These are phyloP conservation scores for Scaptodrosophila lebanonensis DNA, from an alignment of 1,140 invertebrate genomes.

Conservation along the genomic window DNA sequence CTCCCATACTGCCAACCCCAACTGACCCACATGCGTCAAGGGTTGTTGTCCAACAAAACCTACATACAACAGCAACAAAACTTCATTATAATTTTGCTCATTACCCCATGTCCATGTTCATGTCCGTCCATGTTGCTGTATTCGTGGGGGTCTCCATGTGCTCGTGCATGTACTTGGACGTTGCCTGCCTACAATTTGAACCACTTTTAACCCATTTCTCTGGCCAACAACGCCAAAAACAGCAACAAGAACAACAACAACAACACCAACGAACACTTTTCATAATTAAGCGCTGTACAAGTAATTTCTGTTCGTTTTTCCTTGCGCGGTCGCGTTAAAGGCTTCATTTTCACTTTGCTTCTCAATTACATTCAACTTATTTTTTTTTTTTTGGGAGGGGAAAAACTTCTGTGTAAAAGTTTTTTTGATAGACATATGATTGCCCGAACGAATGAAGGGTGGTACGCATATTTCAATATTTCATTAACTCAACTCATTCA, in stretches of 20 bases:
- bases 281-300: slow-evolving; percentile 70
- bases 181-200: too few species aligned
- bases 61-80: slow-evolving; percentile 25
- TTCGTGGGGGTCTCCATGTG: too few species aligned
- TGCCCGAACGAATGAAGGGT: slow-evolving; percentile 20
- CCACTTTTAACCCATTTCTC: slow-evolving; percentile 33
- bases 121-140: slow-evolving; percentile 37
- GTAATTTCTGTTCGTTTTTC: slow-evolving; percentile 58
- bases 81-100: slow-evolving; percentile 69
- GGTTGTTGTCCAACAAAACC: slow-evolving; percentile 31
- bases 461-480: slow-evolving; percentile 48
- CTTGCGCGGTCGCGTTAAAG: slow-evolving; percentile 15
- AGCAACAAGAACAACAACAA: slow-evolving; percentile 30
- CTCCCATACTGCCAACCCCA: background rate
- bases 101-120: slow-evolving; percentile 62
- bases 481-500: slow-evolving; percentile 34
- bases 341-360: slow-evolving; percentile 20
- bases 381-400: slow-evolving; percentile 29
- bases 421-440: slow-evolving; percentile 52
- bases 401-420: slow-evolving; percentile 12
- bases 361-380: slow-evolving; percentile 29
- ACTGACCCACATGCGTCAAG: slow-evolving; percentile 55
- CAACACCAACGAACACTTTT: slow-evolving; percentile 56
- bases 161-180: too few species aligned
- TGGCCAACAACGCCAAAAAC: slow-evolving; percentile 4